Evolutionary conservation across 2,797 vertebrate species (phyloP), one percentile per base, ranked within the genome.

Genomic region (Phrynocephalus forsythii): DNA sequence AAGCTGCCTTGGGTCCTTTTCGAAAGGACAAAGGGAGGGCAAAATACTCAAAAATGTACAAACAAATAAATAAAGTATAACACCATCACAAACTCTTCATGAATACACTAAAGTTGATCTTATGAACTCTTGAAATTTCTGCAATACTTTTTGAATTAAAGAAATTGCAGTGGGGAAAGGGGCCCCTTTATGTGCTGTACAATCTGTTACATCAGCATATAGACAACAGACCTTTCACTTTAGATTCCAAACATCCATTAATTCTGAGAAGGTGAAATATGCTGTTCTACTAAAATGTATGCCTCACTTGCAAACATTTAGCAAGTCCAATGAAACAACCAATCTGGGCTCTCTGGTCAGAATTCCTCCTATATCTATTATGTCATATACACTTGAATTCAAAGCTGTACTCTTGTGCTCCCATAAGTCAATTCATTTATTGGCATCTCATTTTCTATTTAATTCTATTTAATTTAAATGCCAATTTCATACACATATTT

Each of bases 401-500:
- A 28, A 82, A 87, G 28, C 63, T 76, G 56, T 66, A n/a, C 63
- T 67, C 52, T 30, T 82, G 38, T 56, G 60, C 63, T 48, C 22
- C 52, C n/a, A 6, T 7, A 44, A 80, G 33, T 33, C 50, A 38
- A 79, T 30, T 86, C 18, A 33, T 66, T 81, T 81, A 69, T 75
- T 81, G 85, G 85, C 85, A 73, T 48, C 60, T 86, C 5, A 86
- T 22, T 81, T 86, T 28, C 38, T 79, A 86, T 38, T 80, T 71
- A 63, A 86, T 86, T 28, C 38, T 79, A 86, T 38, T 80, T 71
- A 63, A 86, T 80, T 80, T 60, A 33, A 71, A 81, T 73, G 69
- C 52, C 33, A 80, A 66, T 86, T 81, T 81, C 66, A 75, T 66
- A 30, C 44, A 50, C 52, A 75, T 48, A 72, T 20, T 63, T 75